Evolutionary conservation across 2,888 invertebrate species (phyloP).

Genomic region (Latheticus oryzae): DNA sequence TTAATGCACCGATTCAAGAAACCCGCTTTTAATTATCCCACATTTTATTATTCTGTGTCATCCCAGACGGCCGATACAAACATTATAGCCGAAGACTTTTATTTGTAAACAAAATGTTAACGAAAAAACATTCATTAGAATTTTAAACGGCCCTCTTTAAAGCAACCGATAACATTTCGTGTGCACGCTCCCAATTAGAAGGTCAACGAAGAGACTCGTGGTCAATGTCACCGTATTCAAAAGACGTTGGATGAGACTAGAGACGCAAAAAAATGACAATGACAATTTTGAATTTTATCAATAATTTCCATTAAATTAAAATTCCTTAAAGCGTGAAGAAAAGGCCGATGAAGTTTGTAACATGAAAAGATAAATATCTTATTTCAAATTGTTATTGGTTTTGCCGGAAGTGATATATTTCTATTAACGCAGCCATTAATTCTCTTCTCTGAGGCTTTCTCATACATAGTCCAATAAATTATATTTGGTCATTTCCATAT

Average conservation of each 20-base stretch:
- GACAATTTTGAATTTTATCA: not conserved
- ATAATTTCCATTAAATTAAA: too few relatives aligned
- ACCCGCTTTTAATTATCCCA: conserved; percentile 50
- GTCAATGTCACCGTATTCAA: conserved; percentile 16
- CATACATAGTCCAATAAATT: conserved; percentile 23
- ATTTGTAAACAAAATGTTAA: conserved; percentile 62
- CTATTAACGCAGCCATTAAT: conserved; percentile 34
- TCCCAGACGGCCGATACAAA: conserved; percentile 45
- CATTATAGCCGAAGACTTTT: conserved; percentile 56
- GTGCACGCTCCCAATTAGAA: conserved; percentile 38
- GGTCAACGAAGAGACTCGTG: conserved; percentile 20
- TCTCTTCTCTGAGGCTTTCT: conserved; percentile 12
- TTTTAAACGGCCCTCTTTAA: conserved; percentile 49
- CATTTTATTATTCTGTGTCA: conserved; percentile 61
- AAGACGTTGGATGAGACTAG: not conserved
- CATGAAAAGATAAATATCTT: conserved; percentile 24
- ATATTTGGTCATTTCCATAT: conserved; percentile 32
- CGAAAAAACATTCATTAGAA: conserved; percentile 57
- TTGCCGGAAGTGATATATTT: conserved; percentile 35
- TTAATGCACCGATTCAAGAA: conserved; percentile 62
- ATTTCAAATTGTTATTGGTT: conserved; percentile 33
- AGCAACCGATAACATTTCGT: conserved; percentile 38
- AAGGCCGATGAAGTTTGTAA: too few relatives aligned
- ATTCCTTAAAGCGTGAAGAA: too few relatives aligned
- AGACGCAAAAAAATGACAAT: too few relatives aligned